Percentiles rank a stretch among this genome's conserved stretches.
phyloP scores from a whole-genome alignment of 2,113 vertebrate species.

The Melierax canorus region DNA sequence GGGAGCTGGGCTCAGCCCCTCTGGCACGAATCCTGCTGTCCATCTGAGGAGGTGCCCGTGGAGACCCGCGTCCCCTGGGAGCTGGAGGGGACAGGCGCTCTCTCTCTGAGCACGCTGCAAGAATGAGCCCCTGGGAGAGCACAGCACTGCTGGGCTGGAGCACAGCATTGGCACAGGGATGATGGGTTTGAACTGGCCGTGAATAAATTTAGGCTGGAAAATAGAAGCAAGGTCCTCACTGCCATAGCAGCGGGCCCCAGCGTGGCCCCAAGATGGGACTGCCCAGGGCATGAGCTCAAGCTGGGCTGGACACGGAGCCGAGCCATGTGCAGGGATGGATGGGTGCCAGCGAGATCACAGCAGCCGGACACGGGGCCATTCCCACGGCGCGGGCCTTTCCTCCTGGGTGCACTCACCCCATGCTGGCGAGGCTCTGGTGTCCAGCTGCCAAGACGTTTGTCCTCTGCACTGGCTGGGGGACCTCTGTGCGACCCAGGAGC shows the following conservation, averaged over 20 bases:
- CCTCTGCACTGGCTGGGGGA: not conserved
- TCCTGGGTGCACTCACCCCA: not conserved
- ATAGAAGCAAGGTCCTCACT: not conserved
- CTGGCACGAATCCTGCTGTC: not conserved
- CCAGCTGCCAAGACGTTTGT: not conserved
- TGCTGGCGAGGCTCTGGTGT: not conserved
- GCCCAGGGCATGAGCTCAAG: not conserved
- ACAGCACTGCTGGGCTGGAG: not conserved
- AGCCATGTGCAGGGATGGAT: not conserved
- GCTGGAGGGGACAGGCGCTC: accelerated
- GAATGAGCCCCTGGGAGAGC: not conserved
- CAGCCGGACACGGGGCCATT: not conserved
- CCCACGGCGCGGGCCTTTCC: not conserved
- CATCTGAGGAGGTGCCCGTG: not conserved
- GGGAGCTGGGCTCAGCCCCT: not conserved
- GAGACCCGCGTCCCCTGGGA: accelerated
- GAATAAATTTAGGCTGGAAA: not conserved
- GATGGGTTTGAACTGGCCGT: not conserved
- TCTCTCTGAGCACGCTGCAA: not conserved
- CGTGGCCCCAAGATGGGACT: not conserved
- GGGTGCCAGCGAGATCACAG: not conserved
- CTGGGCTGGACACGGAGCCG: not conserved
- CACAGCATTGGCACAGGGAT: not conserved
- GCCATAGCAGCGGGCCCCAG: not conserved
- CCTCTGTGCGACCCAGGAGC: not conserved